Evolutionary conservation across 2,888 invertebrate species (phyloP), one percentile per base, ranked within the genome.

Genomic region (Andrena trimmerana): DNA sequence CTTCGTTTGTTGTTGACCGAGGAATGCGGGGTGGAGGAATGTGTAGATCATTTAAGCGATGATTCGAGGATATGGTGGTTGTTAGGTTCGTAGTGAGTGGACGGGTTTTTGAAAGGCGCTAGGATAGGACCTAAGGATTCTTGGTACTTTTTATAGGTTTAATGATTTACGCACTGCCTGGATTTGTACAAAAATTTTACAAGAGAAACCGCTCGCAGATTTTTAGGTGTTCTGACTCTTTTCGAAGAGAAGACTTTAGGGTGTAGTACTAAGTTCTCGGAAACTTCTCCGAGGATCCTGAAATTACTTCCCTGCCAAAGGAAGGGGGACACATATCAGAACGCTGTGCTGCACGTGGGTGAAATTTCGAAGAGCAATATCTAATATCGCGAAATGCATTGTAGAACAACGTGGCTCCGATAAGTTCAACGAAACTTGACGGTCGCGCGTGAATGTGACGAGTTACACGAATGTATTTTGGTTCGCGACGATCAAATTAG

Each of bases 401-500:
- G 42, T 16, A 42, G 42, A 5, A 16, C 42, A 4, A 42, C 42
- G 42, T 42, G 16, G 16, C 4, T 42, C 42, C 42, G 42, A 42
- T 4, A 42, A 42, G 0, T 42, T 42, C 13, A 13, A 42, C 3
- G 7, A 29, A 8, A 10, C 42, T 50, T 27, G 27, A 7, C 2
- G 16, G 60, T 27, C 4, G 24, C 31, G 62, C 4, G 24, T 27
- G 62, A 36, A 65, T n/a, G 60, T 42, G 57, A 65, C 65, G 77
- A 20, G 31, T 20, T 2, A 20, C 24, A 57, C 10, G 7, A 31
- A 7, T 67, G 7, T 20, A n/a, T 59, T 31, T 31, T 1, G 13
- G 1, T 13, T 42, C 24, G 0, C 2, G 16, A 27, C 10, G 36
- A 57, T 24, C 2, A n/a, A 13, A 29, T 29, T 60, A 20, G 48